Percentiles rank a stretch among this genome's conserved stretches.
Conservation (phyloP, 2,113 vertebrate species). For the Notarius lentiginosus region DNA sequence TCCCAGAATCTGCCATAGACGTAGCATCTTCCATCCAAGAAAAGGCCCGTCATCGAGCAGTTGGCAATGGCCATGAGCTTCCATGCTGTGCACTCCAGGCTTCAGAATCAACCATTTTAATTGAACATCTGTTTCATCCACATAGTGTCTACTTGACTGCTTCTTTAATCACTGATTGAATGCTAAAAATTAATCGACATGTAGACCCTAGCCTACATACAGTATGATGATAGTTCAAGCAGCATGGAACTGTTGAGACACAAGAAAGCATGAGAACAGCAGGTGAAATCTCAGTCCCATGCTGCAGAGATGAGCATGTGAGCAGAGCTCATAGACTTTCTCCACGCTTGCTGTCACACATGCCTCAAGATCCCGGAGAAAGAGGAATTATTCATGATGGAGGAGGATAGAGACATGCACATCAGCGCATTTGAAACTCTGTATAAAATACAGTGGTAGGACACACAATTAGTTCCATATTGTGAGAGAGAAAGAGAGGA, state of each 20-base stretch:
- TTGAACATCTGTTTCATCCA: neutral
- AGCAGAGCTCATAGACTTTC: constrained; percentile 29
- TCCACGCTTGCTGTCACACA: constrained; percentile 21
- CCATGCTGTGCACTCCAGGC: neutral
- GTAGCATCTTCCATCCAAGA: neutral
- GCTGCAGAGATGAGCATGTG: neutral
- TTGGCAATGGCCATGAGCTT: neutral
- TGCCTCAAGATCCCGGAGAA: constrained; percentile 18
- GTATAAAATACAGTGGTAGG: constrained; percentile 21
- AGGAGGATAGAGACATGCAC: constrained; percentile 9
- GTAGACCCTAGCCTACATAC: neutral
- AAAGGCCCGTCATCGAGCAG: neutral
- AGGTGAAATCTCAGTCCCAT: neutral
- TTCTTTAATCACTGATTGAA: neutral
- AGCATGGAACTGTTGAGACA: neutral
- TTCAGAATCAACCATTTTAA: neutral
- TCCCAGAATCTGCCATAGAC: neutral
- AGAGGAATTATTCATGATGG: constrained; percentile 44
- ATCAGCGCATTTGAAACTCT: constrained; percentile 27
- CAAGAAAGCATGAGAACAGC: neutral
- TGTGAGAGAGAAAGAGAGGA: constrained; percentile 16
- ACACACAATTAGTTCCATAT: constrained; percentile 44
- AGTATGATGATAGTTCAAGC: neutral
- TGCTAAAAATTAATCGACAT: neutral
- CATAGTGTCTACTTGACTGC: neutral